Base-by-base conservation (phyloP, 2,113 vertebrate species). In the Daubentonia madagascariensis region DNA sequence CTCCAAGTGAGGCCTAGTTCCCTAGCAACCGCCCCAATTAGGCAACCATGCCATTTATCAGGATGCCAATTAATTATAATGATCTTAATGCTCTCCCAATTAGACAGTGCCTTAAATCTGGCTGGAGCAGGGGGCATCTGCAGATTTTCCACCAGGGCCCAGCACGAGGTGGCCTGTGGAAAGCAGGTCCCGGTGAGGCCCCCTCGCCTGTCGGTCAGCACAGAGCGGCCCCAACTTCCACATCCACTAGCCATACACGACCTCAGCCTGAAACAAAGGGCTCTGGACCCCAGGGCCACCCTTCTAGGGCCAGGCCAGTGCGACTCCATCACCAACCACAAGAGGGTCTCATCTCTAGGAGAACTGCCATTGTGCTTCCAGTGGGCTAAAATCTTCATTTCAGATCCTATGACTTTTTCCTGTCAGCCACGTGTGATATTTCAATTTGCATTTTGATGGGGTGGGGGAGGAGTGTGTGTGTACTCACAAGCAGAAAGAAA, bases 1-100 rank as follows among this genome's bases (percentile, higher is more conserved):
- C 93, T 97, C 96, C 65, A 89, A 97, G 93, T n/a, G 59, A 97
- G 96, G 86, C 88, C 96, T 65, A 5, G 98, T 98, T 97, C 85
- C 98, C 97, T 98, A 99, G 98, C 98, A 99, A 98, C 98, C 92
- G 93, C 92, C 94, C 91, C 98, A 98, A 98, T 98, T 98, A 99
- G 98, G 96, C 90, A 98, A 96, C 95, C 97, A 98, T 4, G 87
- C 95, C 96, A 98, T 97, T 98, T 98, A 98, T 97, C 97, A 95
- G 95, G 85, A 96, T 97, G 95, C 87, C 98, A 98, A 96, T 98
- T 98, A 98, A 98, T 98, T 98, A 98, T 97, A 98, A 98, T 97
- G 98, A 97, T 97, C 97, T 96, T 98, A 97, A 97, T 98, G 97
- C 97, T 98, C 96, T 98, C 88, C 95, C 98, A 98, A 96, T 98